phyloP scores from a whole-genome alignment of 2,113 vertebrate genomes.

The Cyprinodon variegatus region DNA sequence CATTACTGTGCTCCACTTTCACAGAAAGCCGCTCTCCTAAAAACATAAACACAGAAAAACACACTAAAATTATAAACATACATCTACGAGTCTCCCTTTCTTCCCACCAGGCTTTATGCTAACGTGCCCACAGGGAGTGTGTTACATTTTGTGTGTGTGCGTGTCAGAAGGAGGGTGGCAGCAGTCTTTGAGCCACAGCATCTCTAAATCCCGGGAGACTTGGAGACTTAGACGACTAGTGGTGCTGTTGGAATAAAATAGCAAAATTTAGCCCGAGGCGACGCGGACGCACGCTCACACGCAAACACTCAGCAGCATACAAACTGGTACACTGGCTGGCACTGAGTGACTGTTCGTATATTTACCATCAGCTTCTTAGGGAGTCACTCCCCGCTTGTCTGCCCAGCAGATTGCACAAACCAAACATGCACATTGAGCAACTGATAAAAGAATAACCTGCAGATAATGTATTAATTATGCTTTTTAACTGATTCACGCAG shows the following conservation, averaged over 20 bases:
- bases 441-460: slow-evolving; percentile 32
- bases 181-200: slow-evolving; percentile 62
- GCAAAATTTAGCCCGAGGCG: slow-evolving; percentile 71
- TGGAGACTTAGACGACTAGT: slow-evolving; percentile 54
- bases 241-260: slow-evolving; percentile 67
- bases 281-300: slow-evolving; percentile 45
- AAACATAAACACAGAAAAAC: slow-evolving; percentile 21
- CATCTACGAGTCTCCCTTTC: slow-evolving; percentile 13
- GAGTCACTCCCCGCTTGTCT: slow-evolving; percentile 38
- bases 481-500: slow-evolving; percentile 6
- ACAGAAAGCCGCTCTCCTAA: slow-evolving; percentile 11
- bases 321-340: slow-evolving; percentile 25
- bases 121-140: slow-evolving; percentile 39
- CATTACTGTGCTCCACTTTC: slow-evolving; percentile 29
- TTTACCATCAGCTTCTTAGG: slow-evolving; percentile 61
- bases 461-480: slow-evolving; percentile 22
- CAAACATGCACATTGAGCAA: slow-evolving; percentile 24
- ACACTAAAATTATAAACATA: slow-evolving; percentile 47
- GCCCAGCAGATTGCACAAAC: slow-evolving; percentile 34
- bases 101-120: slow-evolving; percentile 39
- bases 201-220: slow-evolving; percentile 66
- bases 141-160: not conserved
- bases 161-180: slow-evolving; percentile 36
- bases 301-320: slow-evolving; percentile 38
- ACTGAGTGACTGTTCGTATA: slow-evolving; percentile 71